Evolutionary conservation across 2,888 invertebrate species (phyloP), one percentile per base, ranked within the genome.

Genomic region (Smittia sp.): DNA sequence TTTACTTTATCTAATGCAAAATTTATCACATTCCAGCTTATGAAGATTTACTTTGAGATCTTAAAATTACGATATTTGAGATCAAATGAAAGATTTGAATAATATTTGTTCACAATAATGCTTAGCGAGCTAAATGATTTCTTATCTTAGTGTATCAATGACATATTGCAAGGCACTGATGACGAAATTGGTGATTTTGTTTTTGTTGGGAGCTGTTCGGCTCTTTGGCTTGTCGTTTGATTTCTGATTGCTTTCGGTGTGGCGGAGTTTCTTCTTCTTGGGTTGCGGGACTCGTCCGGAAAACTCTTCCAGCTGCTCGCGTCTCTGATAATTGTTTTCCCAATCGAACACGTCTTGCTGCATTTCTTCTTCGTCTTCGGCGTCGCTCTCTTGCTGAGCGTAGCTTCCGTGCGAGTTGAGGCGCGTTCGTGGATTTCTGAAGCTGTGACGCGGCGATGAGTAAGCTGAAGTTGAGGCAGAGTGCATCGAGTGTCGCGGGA

Each of bases 1-100:
- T n/a, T 46, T 46, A 2, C 11, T 15, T 46, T n/a, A 46, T 46
- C 46, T 46, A 46, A 46, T 11, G 15, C 11, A 46, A 52, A 72
- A 32, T 72, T 72, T 72, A 58, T 72, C 72, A 72, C 72, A 72
- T 54, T 72, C 18, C 25, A 27, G 72, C 72, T 72, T 62, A 72
- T 72, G 72, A 72, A 20, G 72, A 72, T 32, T 11, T n/a, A 54
- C 25, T 18, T 72, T 72, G 39, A 58, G 62, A 72, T 72, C 22
- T 22, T 72, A 39, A 32, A 38, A 58, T 58, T 20, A 70, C n/a
- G 27, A 52, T 54, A 41, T 27, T 52, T 72, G 72, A 72, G 72
- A 72, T 72, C 72, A 72, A 72, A 72, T 54, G 18, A 18, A 69
- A 46, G 18, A 46, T 41, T 41, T 66, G 32, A 20, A 46, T 46